Evolutionary conservation across 2,888 invertebrate genomes (phyloP).

Genomic region (Eulithis testata): DNA sequence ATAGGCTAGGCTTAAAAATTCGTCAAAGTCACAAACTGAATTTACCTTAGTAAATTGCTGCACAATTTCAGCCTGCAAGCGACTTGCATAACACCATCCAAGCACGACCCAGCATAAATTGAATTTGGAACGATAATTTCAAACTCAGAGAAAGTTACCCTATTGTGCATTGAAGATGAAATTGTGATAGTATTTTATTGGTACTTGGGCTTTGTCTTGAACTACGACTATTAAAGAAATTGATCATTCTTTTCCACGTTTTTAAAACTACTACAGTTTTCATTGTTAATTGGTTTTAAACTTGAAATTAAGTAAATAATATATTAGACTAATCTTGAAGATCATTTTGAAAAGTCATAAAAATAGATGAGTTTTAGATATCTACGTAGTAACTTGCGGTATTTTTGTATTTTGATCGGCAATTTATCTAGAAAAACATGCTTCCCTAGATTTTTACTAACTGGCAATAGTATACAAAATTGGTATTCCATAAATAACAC

Average conservation of each 20-base stretch:
- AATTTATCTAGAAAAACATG: not conserved
- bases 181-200: constrained; percentile 33
- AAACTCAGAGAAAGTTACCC: constrained; percentile 46
- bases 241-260: not conserved
- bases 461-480: constrained; percentile 14
- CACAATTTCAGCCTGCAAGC: constrained; percentile 5
- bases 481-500: constrained; percentile 30
- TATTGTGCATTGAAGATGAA: constrained; percentile 44
- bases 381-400: too few species aligned
- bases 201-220: constrained; percentile 4
- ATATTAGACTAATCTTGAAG: too few species aligned
- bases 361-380: too few species aligned
- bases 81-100: constrained; percentile 54
- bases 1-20: not conserved
- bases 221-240: constrained; percentile 11
- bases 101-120: constrained; percentile 55
- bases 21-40: not conserved
- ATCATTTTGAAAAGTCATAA: too few species aligned
- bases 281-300: too few species aligned
- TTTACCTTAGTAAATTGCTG: not conserved
- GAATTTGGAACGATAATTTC: constrained; percentile 51
- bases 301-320: too few species aligned
- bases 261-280: not conserved
- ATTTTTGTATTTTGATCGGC: too few species aligned
- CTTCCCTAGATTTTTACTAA: constrained; percentile 11